Percentiles rank a stretch among this genome's conserved stretches.
These are phyloP conservation scores for Bombus waltoni DNA, from an alignment of 1,140 invertebrate genomes.

Conservation along the genomic window DNA sequence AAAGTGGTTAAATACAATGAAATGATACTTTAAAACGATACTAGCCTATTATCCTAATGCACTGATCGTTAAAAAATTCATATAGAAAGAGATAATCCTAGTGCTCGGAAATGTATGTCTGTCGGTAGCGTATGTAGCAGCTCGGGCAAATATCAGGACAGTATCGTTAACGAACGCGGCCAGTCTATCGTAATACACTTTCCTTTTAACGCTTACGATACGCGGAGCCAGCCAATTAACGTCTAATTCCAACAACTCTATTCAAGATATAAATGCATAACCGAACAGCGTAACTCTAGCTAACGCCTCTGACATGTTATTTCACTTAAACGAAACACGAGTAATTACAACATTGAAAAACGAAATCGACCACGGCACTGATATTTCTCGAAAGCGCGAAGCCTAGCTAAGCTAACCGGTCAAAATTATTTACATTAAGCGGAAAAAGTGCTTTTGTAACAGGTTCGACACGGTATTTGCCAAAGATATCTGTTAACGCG, in stretches of 20 bases:
- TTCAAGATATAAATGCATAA: constrained; percentile 19
- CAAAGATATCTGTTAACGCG: too few relatives aligned
- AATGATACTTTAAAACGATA: too few relatives aligned
- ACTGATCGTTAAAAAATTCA: too few relatives aligned
- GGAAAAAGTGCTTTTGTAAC: not conserved
- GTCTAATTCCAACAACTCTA: constrained; percentile 16
- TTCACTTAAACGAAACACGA: not conserved
- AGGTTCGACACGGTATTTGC: too few relatives aligned
- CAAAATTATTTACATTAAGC: not conserved
- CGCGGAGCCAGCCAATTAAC: constrained; percentile 17
- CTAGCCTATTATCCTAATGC: too few relatives aligned
- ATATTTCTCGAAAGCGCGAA: not conserved
- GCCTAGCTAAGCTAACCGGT: not conserved
- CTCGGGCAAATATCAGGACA: not conserved
- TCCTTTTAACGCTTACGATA: constrained; percentile 6
- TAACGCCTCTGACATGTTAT: not conserved
- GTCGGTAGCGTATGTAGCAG: too few relatives aligned
- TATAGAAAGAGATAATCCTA: too few relatives aligned
- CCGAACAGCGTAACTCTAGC: not conserved
- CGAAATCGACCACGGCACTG: not conserved
- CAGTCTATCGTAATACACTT: constrained; percentile 10
- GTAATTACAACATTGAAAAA: not conserved
- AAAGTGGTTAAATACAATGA: too few relatives aligned
- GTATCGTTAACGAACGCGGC: not conserved
- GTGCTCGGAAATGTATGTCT: not conserved